phyloP scores from a whole-genome alignment of 2,888 invertebrate genomes.

The Eulithis prunata region DNA sequence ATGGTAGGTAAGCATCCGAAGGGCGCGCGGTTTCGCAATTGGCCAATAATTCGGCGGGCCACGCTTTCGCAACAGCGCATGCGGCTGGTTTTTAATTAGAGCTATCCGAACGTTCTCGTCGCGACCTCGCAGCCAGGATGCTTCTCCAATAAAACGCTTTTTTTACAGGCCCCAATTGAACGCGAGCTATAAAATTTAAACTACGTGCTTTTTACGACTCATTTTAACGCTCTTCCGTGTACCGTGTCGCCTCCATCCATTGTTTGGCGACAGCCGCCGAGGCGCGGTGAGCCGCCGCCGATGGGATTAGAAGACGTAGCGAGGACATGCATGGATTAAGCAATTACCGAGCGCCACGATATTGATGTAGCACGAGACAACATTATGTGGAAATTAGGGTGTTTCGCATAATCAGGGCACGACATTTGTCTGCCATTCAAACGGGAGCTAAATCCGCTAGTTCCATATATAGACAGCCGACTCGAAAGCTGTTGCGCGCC shows the following conservation, averaged over 20 bases:
- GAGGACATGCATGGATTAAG: conserved; percentile 72
- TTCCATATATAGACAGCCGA: conserved; percentile 70
- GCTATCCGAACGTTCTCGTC: conserved; percentile 65
- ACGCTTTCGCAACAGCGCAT: conserved; percentile 72
- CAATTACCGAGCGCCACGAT: conserved; percentile 63
- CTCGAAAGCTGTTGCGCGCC: conserved; percentile 80
- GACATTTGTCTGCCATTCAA: conserved; percentile 50
- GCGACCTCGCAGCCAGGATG: conserved; percentile 80
- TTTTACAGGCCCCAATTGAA: conserved; percentile 82
- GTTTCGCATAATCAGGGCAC: conserved; percentile 62
- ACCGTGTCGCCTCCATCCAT: conserved; percentile 70
- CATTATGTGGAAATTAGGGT: conserved; percentile 71
- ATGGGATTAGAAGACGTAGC: conserved; percentile 57
- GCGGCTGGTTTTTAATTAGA: conserved; percentile 78
- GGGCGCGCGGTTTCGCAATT: conserved; percentile 67
- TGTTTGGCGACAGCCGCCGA: conserved; percentile 56
- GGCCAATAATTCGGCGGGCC: conserved; percentile 52
- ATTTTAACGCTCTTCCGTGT: conserved; percentile 78
- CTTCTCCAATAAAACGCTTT: conserved; percentile 79
- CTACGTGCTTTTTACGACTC: conserved; percentile 79
- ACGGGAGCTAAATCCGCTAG: conserved; percentile 71
- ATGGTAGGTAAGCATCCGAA: conserved; percentile 56
- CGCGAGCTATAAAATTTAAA: conserved; percentile 78
- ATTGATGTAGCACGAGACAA: conserved; percentile 60
- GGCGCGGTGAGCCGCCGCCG: conserved; percentile 40